Conservation (phyloP, 2,888 invertebrate species). For the Lasiommata megera region DNA sequence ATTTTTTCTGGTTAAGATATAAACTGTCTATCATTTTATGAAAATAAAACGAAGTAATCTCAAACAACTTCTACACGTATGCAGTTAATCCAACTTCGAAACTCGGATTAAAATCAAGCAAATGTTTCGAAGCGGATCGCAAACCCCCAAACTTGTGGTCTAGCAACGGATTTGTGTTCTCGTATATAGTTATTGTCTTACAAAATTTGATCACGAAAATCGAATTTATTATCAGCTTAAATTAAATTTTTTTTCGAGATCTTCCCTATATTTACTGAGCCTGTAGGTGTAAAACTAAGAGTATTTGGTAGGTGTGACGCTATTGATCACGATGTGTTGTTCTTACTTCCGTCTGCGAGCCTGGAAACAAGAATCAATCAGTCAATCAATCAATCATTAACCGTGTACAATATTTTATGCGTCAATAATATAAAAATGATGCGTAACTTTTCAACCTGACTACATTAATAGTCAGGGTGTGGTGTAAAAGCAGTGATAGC, state of each 20-base stretch:
- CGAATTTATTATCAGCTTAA: constrained; percentile 10
- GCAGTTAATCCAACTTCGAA: not conserved
- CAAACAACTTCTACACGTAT: not conserved
- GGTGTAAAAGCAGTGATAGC: too few species aligned
- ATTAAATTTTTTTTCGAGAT: not conserved
- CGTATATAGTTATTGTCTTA: not conserved
- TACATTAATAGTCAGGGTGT: too few species aligned
- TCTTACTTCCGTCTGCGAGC: constrained; percentile 64
- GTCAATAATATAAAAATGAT: too few species aligned
- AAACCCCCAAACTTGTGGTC: not conserved
- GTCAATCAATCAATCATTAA: too few species aligned
- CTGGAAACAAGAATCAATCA: constrained; percentile 52
- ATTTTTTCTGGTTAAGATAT: constrained; percentile 1
- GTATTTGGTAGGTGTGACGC: constrained; percentile 16
- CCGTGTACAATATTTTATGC: too few species aligned
- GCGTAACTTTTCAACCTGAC: too few species aligned
- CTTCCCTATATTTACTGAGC: not conserved
- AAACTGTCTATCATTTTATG: constrained; percentile 10
- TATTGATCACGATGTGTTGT: constrained; percentile 14
- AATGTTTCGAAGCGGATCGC: not conserved
- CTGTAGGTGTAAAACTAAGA: constrained; percentile 20
- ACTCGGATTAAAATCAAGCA: not conserved
- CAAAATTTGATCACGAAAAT: not conserved
- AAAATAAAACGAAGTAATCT: constrained; percentile 12
- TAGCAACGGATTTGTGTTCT: not conserved